A percentile compares a stretch with the other conserved stretches of the same genome.
phyloP scores from a whole-genome alignment of 1,140 invertebrate species.

The Batillaria attramentaria region DNA sequence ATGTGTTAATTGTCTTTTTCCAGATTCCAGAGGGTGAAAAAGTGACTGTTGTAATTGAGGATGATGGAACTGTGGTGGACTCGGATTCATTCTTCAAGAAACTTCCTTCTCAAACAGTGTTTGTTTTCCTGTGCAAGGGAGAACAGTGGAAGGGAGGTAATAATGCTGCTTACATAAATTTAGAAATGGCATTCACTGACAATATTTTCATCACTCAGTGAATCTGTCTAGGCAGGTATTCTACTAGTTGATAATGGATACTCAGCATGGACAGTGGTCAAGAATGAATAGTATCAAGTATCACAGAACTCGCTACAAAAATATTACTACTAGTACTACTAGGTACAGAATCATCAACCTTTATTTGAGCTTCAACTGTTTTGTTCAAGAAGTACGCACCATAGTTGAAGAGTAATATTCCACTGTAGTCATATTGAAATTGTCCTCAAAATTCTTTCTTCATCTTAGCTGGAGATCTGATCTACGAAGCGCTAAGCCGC shows the following conservation, averaged over 20 bases:
- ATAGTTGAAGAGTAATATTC: conserved; percentile 58
- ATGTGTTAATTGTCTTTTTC: no score
- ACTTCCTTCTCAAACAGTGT: conserved; percentile 61
- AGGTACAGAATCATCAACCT: no score
- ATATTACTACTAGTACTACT: no score
- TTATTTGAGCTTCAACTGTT: no score
- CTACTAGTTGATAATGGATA: no score
- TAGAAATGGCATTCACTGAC: neutral
- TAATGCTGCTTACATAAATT: neutral
- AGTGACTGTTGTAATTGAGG: conserved; percentile 60
- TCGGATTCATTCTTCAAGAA: conserved; percentile 60
- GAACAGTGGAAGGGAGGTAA: conserved; percentile 63
- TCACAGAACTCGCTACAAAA: no score
- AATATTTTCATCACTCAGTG: no score
- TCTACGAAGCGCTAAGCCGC: conserved; percentile 58
- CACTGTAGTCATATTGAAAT: conserved; percentile 41
- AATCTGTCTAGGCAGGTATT: no score
- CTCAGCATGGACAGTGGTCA: no score
- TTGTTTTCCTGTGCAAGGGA: conserved; percentile 61
- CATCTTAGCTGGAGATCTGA: conserved; percentile 55
- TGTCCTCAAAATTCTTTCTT: conserved; percentile 48
- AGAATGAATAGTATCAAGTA: no score
- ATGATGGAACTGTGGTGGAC: conserved; percentile 63
- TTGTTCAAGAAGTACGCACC: conserved; percentile 57
- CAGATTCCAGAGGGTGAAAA: conserved; percentile 44